Evolutionary conservation across 2,797 vertebrate species (phyloP).

Genomic region (Clarias laeviceps): DNA sequence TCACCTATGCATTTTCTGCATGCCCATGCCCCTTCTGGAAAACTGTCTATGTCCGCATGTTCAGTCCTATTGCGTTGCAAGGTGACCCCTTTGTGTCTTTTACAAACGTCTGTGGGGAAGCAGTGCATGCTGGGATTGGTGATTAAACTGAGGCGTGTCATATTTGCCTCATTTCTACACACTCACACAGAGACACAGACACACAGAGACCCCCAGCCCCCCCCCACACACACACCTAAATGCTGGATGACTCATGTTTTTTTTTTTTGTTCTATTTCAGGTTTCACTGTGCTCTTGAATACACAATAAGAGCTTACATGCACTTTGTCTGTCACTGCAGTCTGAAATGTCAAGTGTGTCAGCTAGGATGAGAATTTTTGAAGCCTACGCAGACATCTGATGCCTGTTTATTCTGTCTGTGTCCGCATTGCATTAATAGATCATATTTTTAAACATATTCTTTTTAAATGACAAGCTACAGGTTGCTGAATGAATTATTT

Average conservation of each 20-base stretch:
- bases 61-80: not conserved
- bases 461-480: not conserved
- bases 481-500: not conserved
- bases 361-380: conserved; percentile 24
- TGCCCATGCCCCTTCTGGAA: not conserved
- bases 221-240: conserved; percentile 16
- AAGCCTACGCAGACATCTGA: not conserved
- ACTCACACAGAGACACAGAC: conserved; percentile 3
- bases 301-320: conserved; percentile 30
- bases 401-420: conserved; percentile 15
- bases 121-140: conserved; percentile 23
- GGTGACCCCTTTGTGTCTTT: conserved; percentile 7
- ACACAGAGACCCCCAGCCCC: conserved; percentile 6
- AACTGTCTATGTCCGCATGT: not conserved
- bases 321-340: conserved; percentile 29
- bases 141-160: conserved; percentile 4
- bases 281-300: conserved; percentile 50
- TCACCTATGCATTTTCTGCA: not conserved
- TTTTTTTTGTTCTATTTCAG: conserved; percentile 37
- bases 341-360: conserved; percentile 51
- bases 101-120: not conserved
- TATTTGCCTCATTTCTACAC: conserved; percentile 15
- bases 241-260: conserved; percentile 50
- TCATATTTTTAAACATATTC: not conserved
- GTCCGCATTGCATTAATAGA: conserved; percentile 8